phyloP scores from a whole-genome alignment of 2,888 invertebrate genomes.

The Parascotia fuliginaria region DNA sequence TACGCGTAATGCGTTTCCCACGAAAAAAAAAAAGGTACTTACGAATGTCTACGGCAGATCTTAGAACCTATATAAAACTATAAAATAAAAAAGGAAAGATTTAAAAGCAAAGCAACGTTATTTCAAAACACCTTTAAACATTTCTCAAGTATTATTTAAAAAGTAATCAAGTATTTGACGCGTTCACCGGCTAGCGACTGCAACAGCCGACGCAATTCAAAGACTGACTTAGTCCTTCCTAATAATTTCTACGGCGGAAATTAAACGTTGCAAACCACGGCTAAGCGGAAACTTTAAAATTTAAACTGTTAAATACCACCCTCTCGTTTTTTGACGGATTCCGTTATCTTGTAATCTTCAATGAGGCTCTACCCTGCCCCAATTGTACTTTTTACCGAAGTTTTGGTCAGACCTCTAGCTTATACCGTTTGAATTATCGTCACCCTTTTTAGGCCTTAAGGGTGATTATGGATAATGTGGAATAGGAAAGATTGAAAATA shows the following conservation, averaged over 20 bases:
- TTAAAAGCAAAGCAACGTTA: not conserved
- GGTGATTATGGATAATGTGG: constrained; percentile 22
- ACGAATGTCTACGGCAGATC: no score
- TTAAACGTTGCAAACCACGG: constrained; percentile 73
- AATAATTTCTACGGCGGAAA: constrained; percentile 76
- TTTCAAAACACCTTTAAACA: not conserved
- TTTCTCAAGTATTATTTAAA: constrained; percentile 8
- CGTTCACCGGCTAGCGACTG: constrained; percentile 21
- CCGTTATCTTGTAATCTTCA: constrained; percentile 62
- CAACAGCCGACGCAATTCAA: constrained; percentile 51
- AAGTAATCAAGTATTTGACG: constrained; percentile 27
- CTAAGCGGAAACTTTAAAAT: constrained; percentile 74
- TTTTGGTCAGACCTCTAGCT: constrained; percentile 20
- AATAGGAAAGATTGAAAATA: not conserved
- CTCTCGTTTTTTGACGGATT: constrained; percentile 65
- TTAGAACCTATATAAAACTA: no score
- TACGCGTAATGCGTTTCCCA: no score
- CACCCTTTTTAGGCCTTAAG: constrained; percentile 30
- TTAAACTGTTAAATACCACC: constrained; percentile 71
- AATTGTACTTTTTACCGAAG: constrained; percentile 42
- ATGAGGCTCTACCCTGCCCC: constrained; percentile 49
- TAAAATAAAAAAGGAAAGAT: no score
- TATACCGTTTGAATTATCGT: constrained; percentile 27
- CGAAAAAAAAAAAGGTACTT: no score
- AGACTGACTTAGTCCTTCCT: constrained; percentile 66